Conservation (phyloP, 2,113 vertebrate genomes). For the Hipposideros armiger region DNA sequence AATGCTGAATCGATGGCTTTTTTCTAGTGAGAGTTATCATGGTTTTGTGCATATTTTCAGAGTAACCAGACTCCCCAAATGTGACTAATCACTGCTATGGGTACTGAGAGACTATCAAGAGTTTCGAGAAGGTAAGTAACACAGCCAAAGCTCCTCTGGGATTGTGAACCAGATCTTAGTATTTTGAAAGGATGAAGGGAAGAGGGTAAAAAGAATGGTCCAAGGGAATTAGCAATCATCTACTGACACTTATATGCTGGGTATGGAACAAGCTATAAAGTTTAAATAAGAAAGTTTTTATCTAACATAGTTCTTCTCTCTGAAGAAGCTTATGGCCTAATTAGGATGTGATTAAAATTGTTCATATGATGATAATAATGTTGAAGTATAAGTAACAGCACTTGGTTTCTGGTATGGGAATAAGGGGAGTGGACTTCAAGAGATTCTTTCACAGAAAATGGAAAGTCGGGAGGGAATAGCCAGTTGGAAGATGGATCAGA, state of each 20-base stretch:
- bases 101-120: not conserved
- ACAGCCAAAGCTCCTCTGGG: not conserved
- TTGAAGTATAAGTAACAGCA: not conserved
- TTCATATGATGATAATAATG: not conserved
- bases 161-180: not conserved
- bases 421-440: not conserved
- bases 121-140: not conserved
- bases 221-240: not conserved
- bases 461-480: not conserved
- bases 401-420: not conserved
- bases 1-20: not conserved
- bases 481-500: not conserved
- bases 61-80: not conserved
- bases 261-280: not conserved
- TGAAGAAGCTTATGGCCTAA: not conserved
- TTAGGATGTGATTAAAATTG: slow-evolving; percentile 7
- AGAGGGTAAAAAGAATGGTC: not conserved
- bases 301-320: not conserved
- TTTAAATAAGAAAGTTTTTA: slow-evolving; percentile 15
- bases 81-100: not conserved
- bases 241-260: not conserved
- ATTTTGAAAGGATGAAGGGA: not conserved
- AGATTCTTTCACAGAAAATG: not conserved
- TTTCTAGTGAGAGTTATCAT: not conserved
- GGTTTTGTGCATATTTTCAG: not conserved